phyloP scores from a whole-genome alignment of 2,797 vertebrate genomes.

The Myotis findleyi region DNA sequence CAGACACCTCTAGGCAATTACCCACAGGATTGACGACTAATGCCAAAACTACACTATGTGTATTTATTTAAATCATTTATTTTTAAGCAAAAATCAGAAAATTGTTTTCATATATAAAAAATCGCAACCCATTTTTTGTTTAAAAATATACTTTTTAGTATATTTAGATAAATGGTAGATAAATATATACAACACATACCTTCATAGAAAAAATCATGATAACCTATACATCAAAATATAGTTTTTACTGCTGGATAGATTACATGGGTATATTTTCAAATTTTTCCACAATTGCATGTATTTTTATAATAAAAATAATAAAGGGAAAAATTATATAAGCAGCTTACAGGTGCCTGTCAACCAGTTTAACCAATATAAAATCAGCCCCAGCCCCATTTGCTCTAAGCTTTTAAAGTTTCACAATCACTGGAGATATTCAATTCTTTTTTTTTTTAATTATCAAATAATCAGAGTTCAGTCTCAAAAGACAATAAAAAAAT shows the following conservation, averaged over 20 bases:
- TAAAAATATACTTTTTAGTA: neutral
- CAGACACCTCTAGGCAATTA: neutral
- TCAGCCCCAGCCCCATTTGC: neutral
- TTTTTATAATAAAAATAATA: slow-evolving; percentile 13
- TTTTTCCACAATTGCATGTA: neutral
- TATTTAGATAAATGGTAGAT: neutral
- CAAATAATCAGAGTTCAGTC: neutral
- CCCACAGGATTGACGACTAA: neutral
- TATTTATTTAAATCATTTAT: neutral
- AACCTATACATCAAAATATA: neutral
- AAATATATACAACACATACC: neutral
- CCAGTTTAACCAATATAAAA: neutral
- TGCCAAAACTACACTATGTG: neutral
- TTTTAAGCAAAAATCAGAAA: neutral
- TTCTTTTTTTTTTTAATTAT: neutral
- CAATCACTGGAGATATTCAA: neutral
- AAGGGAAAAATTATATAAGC: neutral
- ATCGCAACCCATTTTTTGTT: neutral
- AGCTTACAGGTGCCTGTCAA: neutral
- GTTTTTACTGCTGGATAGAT: neutral
- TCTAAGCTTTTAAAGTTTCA: neutral
- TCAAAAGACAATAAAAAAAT: neutral
- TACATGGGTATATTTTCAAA: neutral
- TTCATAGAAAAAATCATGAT: neutral
- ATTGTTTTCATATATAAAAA: neutral